Evolutionary conservation across 1,140 invertebrate species (phyloP).

Genomic region (Euborellia annulipes): DNA sequence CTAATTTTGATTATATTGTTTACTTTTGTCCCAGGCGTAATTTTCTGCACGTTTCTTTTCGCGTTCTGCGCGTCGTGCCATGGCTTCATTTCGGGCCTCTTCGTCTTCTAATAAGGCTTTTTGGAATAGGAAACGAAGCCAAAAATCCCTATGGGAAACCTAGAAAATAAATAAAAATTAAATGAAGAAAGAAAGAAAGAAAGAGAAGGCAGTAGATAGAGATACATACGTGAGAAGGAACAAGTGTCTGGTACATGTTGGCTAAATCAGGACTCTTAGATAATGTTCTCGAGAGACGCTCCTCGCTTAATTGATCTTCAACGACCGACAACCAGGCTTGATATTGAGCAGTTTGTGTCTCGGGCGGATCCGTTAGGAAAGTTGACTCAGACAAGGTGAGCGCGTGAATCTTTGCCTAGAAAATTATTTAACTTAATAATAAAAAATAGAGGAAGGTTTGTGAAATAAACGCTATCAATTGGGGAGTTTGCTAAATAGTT

Average conservation of each 20-base stretch:
- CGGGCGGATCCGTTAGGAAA: slow-evolving; percentile 27
- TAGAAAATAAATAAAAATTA: slow-evolving; percentile 2
- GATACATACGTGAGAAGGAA: too few relatives aligned
- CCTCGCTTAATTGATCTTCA: slow-evolving; percentile 29
- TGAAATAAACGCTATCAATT: too few relatives aligned
- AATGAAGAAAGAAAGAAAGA: neutral
- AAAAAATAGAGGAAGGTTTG: too few relatives aligned
- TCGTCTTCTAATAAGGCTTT: slow-evolving; percentile 40
- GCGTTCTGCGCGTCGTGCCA: slow-evolving; percentile 21
- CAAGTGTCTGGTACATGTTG: too few relatives aligned
- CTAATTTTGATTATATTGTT: too few relatives aligned
- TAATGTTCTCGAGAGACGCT: slow-evolving; percentile 13
- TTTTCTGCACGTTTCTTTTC: slow-evolving; percentile 20
- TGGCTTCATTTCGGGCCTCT: slow-evolving; percentile 27
- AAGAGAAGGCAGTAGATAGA: neutral
- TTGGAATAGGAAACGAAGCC: slow-evolving; percentile 42
- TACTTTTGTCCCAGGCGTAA: slow-evolving; percentile 28
- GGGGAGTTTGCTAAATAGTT: too few relatives aligned
- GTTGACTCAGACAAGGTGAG: slow-evolving; percentile 28
- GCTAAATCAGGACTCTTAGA: too few relatives aligned
- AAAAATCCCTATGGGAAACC: slow-evolving; percentile 34
- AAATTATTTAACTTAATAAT: too few relatives aligned
- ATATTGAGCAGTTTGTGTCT: slow-evolving; percentile 23
- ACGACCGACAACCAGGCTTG: slow-evolving; percentile 31
- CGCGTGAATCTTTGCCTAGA: slow-evolving; percentile 22